Evolutionary conservation across 2,113 vertebrate genomes (phyloP), one percentile per base, ranked within the genome.

Genomic region (Ellobius talpinus): DNA sequence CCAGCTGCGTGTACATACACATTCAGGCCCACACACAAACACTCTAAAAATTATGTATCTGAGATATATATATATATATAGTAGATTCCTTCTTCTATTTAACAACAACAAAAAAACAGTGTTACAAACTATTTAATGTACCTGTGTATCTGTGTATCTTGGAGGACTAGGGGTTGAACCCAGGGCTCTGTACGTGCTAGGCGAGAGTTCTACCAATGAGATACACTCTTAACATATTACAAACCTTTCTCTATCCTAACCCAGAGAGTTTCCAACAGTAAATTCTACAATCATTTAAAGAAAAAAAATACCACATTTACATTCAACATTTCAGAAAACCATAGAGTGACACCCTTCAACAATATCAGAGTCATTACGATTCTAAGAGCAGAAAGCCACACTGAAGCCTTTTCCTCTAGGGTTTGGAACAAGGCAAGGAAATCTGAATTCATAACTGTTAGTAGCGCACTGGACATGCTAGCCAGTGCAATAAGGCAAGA

Each of bases 211-310:
- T 58, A 73, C 36, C 24, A 12, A n/a, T 72, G n/a, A 88, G 36
- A 36, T 58, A 73, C 36, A 73, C n/a, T 23, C 8, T 70, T 52
- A 39, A n/a, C 36, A 9, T 23, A 58, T 58, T 58, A 58, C 68
- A 90, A 87, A 72, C 33, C 7, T 89, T 92, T 55, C 29, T 55
- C 61, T 3, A 55, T 74, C 39, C 17, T 72, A 52, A 65, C 21
- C 52, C 39, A 65, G 21, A 90, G 52, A 87, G 9, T 73, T 73
- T 63, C 90, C n/a, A 84, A 14, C 85, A 65, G 82, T 68, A 19
- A 76, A 91, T 91, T 79, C 70, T 45, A 79, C 16, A 26, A 91
- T 85, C 8, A 78, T 45, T 92, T 90, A 94, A n/a, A 94, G 58
- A 87, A 86, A 65, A 82, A 89, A 94, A 89, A 87, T 68, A 47